phyloP scores from a whole-genome alignment of 2,113 vertebrate species.

The Eleginops maclovinus region DNA sequence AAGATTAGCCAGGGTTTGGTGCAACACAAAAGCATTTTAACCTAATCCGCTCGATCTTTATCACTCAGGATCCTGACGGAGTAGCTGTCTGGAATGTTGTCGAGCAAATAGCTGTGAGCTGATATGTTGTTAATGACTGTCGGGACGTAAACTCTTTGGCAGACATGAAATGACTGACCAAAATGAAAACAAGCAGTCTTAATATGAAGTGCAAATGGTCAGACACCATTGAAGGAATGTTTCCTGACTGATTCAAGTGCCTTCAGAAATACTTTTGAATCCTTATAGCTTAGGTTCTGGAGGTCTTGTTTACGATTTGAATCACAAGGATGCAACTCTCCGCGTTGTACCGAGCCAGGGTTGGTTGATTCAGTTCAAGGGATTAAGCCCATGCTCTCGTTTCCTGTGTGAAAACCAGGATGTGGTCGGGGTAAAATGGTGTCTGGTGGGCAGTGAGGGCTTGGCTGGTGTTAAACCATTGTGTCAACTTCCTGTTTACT shows the following conservation, averaged over 20 bases:
- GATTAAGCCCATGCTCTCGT: slow-evolving; percentile 44
- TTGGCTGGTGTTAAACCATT: slow-evolving; percentile 57
- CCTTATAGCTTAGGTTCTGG: too few species aligned
- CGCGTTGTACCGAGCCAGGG: too few species aligned
- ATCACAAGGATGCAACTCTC: background rate
- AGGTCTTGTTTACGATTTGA: too few species aligned
- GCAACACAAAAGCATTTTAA: slow-evolving; percentile 45
- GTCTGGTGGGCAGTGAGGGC: slow-evolving; percentile 53
- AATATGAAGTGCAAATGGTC: background rate
- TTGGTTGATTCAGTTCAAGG: background rate
- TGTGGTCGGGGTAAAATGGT: slow-evolving; percentile 72
- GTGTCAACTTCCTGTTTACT: slow-evolving; percentile 72
- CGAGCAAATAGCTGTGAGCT: slow-evolving; percentile 22
- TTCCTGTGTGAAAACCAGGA: slow-evolving; percentile 56
- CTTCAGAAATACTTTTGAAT: background rate
- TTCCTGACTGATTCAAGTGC: too few species aligned
- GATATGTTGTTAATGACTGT: slow-evolving; percentile 44
- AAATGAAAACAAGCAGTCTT: background rate
- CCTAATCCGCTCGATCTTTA: slow-evolving; percentile 47
- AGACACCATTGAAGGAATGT: background rate
- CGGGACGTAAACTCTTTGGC: background rate
- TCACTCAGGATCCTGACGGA: slow-evolving; percentile 38
- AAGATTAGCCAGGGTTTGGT: slow-evolving; percentile 49
- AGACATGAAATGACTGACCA: background rate
- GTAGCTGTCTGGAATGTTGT: background rate